Evolutionary conservation across 2,797 vertebrate species (phyloP).

Genomic region (Poeciliopsis infans): DNA sequence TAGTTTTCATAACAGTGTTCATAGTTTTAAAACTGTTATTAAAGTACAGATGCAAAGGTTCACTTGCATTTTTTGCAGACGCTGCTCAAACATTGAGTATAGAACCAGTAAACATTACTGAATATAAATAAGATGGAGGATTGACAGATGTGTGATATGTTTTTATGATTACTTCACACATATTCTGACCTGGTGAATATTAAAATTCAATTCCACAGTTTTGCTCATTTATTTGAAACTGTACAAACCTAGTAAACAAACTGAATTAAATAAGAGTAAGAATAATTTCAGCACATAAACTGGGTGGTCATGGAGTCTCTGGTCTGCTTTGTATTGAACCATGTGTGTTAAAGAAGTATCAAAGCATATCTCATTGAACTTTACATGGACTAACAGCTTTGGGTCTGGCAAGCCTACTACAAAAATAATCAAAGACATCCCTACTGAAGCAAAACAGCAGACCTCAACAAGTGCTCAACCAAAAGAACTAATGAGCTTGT

Average conservation of each 20-base stretch:
- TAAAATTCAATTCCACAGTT: background rate
- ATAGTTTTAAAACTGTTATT: background rate
- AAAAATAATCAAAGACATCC: constrained; percentile 78
- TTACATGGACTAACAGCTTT: constrained; percentile 73
- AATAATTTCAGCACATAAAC: constrained; percentile 55
- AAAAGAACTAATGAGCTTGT: constrained; percentile 83
- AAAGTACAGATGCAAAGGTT: background rate
- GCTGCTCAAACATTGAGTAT: background rate
- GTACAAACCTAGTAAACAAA: background rate
- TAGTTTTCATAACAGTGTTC: too few relatives aligned
- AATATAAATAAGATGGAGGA: background rate
- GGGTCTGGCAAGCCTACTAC: constrained; percentile 58
- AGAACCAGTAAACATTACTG: background rate
- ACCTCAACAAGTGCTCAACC: constrained; percentile 72
- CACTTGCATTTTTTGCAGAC: background rate
- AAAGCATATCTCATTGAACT: constrained; percentile 68
- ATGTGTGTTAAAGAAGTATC: constrained; percentile 76
- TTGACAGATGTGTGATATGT: background rate
- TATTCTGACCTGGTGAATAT: background rate
- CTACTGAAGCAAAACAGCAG: constrained; percentile 70
- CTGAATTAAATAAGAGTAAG: constrained; percentile 41
- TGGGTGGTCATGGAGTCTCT: constrained; percentile 67
- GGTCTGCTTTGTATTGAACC: constrained; percentile 42
- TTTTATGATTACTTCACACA: background rate
- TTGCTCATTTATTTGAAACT: background rate